Evolutionary conservation across 2,888 invertebrate species (phyloP).

Genomic region (Xanthia icteritia): DNA sequence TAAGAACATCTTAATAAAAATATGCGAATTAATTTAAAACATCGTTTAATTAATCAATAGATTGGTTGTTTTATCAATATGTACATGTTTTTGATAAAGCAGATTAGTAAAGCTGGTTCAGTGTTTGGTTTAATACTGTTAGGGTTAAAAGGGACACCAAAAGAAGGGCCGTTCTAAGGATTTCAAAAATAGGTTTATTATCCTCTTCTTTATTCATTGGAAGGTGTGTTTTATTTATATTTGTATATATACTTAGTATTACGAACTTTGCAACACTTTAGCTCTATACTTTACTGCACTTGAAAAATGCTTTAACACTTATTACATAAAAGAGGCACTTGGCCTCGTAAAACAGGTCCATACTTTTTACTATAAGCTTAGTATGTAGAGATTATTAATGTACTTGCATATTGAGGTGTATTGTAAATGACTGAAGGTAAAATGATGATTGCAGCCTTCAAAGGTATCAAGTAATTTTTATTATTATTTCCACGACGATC

Average conservation of each 20-base stretch:
- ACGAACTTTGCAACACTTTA: background rate
- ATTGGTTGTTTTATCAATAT: slow-evolving; percentile 3
- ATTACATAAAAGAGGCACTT: background rate
- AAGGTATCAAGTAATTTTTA: background rate
- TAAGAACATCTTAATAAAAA: slow-evolving; percentile 10
- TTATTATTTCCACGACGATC: background rate
- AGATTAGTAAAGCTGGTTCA: background rate
- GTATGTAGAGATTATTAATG: background rate
- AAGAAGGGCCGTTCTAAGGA: background rate
- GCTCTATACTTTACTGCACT: background rate
- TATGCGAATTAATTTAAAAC: slow-evolving; percentile 32
- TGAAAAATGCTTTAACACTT: background rate
- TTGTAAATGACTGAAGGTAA: background rate
- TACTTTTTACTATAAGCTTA: background rate
- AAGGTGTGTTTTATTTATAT: background rate
- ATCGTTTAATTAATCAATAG: slow-evolving; percentile 16
- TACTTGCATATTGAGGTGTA: slow-evolving; percentile 2
- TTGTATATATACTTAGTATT: background rate
- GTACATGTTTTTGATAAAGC: slow-evolving; percentile 8
- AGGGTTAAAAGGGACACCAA: background rate
- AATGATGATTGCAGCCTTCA: background rate
- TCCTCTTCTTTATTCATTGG: background rate
- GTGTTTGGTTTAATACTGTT: background rate
- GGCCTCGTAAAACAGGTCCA: background rate
- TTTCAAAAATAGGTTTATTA: background rate